phyloP scores from a whole-genome alignment of 2,888 invertebrate genomes.

The Stegophylla sp. region DNA sequence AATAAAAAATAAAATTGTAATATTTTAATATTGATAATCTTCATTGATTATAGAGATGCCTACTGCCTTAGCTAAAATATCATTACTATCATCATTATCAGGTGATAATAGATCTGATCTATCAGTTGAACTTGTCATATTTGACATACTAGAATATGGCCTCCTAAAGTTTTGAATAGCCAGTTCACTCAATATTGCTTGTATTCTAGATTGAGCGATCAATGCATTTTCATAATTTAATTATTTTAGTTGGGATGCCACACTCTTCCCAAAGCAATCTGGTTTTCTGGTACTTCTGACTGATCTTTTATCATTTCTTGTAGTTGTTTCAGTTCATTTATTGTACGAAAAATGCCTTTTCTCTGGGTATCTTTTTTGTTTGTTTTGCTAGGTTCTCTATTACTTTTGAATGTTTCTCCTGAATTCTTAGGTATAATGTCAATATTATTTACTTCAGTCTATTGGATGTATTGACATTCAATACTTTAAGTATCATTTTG shows the following conservation, averaged over 20 bases:
- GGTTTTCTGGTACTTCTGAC: slow-evolving; percentile 2
- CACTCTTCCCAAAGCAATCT: slow-evolving; percentile 10
- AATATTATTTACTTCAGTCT: too few species aligned
- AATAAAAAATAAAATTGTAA: too few species aligned
- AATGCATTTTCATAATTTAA: slow-evolving; percentile 14
- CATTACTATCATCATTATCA: background rate
- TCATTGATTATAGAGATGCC: background rate
- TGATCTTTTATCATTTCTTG: slow-evolving; percentile 4
- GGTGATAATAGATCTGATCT: background rate
- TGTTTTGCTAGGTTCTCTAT: background rate
- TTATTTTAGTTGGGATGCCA: background rate
- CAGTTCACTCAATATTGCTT: slow-evolving; percentile 5
- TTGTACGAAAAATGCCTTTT: background rate
- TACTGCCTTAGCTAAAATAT: background rate
- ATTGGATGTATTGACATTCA: too few species aligned
- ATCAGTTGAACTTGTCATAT: background rate
- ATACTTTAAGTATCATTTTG: too few species aligned
- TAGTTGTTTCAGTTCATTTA: background rate
- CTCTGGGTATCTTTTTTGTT: background rate
- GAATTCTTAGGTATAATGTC: too few species aligned
- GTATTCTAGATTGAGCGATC: slow-evolving; percentile 20
- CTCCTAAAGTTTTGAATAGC: slow-evolving; percentile 19
- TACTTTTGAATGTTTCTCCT: background rate
- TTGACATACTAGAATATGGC: too few species aligned
- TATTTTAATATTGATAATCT: too few species aligned